Evolutionary conservation across 2,113 vertebrate species (phyloP), one percentile per base, ranked within the genome.

Genomic region (Empidonax traillii): DNA sequence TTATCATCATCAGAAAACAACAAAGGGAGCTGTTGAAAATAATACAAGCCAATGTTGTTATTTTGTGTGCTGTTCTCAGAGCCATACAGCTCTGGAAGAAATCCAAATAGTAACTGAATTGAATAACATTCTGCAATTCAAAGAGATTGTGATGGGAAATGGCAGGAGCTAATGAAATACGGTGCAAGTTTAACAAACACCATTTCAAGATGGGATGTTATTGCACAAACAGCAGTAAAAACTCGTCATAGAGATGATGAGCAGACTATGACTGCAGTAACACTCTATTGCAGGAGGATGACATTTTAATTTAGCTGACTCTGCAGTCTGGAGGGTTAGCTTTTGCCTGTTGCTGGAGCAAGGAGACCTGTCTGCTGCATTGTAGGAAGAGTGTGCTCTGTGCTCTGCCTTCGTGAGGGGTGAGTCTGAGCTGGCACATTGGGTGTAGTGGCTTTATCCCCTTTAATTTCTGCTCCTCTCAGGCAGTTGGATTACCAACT

Each of bases 81-180:
- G 89, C 77, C 85, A 87, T 95, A 94, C 62, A 94, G 66, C 73
- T 94, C 93, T 98, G 98, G 97, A 98, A 97, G 90, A 95, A 97
- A 95, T 97, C 97, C 98, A 98, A 84, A 96, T 93, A 93, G 91
- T 96, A 97, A 97, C 90, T 95, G 91, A 97, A 92, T 96, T 97
- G 92, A 97, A 92, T 82, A 95, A 87, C 84, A 80, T 65, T 97
- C 93, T 97, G 81, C 96, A 95, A 96, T 98, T 97, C 92, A 95
- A 96, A 97, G 82, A 87, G 89, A 95, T 89, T 94, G 87, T 87
- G 87, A 97, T 95, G 61, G 88, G 53, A 93, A 97, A 95, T 97
- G 92, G 92, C 94, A 96, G 79, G 76, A 97, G 74, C 84, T 97
- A 96, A 97, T 96, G 95, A 97, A 97, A 96, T 95, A 96, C 65